Conservation (phyloP, 2,113 vertebrate species). For the Vireo altiloquus region DNA sequence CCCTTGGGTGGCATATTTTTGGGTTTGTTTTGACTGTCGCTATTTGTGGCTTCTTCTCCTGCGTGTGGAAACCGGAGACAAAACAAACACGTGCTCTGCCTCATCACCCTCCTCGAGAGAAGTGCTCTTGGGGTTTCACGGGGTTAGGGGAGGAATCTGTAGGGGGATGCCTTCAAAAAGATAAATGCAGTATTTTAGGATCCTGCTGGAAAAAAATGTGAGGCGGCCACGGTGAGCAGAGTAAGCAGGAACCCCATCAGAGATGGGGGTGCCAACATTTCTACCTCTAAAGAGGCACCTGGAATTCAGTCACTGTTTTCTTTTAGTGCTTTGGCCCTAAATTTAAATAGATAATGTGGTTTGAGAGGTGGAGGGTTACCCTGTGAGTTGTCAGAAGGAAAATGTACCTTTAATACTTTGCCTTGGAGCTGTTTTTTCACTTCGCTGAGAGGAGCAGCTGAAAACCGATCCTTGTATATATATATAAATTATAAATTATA, state of each 20-base stretch:
- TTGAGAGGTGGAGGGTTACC: neutral
- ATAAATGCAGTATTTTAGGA: neutral
- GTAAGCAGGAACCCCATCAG: neutral
- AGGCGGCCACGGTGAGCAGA: neutral
- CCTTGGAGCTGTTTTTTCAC: neutral
- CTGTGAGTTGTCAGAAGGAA: neutral
- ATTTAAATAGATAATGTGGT: neutral
- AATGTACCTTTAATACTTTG: neutral
- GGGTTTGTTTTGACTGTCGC: neutral
- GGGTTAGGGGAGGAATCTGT: neutral
- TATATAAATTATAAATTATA: neutral
- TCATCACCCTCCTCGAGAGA: neutral
- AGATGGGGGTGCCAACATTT: neutral
- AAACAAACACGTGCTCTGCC: neutral
- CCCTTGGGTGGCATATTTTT: neutral
- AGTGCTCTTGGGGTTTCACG: neutral
- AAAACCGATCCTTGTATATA: neutral
- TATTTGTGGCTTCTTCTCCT: neutral
- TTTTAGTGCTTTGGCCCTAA: neutral
- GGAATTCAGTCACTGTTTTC: neutral
- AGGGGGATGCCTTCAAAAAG: neutral
- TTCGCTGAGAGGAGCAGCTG: neutral
- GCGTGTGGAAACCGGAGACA: neutral
- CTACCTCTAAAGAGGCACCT: neutral
- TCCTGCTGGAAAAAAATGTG: neutral